Base-by-base conservation (phyloP, 2,888 invertebrate species). In the Dasysyrphus tricinctus region DNA sequence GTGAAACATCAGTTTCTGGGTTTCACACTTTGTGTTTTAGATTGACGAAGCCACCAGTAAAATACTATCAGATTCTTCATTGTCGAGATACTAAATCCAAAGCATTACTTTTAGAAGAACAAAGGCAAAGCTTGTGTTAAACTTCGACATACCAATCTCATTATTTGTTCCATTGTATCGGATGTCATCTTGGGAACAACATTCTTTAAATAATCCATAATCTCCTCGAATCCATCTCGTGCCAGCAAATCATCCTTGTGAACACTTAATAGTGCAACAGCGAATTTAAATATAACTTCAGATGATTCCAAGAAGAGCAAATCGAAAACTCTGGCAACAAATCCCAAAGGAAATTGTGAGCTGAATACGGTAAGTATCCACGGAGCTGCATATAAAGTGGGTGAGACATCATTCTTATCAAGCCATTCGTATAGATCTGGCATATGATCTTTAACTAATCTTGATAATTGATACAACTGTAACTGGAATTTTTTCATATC, bases 361-460 rank as follows among this genome's bases (percentile, higher is more conserved):
- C 99, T 98, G 93, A 99, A 99, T 6, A 92, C 92, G 0, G 99
- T 99, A 4, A 99, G 94, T 91, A 99, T 96, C 99, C 99, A 99
- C 0, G 99, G 98, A 0, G 99, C 98, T 0, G 98, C 98, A 92
- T 98, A 99, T 6, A 99, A 93, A 0, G 98, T 98, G 0, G 98
- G 98, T 0, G 97, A 96, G 7, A 99, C 97, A 93, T 99, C 98
- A 90, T 98, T 95, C 14, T 94, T 93, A 90, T 97, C 97, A 88
- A 98, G 94, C 93, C 98, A 98, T 6, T 95, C 94, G 92, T 98
- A 98, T 51, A 99, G 93, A 77, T 97, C 97, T 0, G 96, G 97
- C 86, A 97, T 94, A 89, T 96, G 95, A 92, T 99, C 99, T 88
- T 97, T 97, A 2, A 99, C 94, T 11, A 99, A 94, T 11, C 99